These are phyloP conservation scores for Ctenodactylus gundi DNA, from an alignment of 2,113 vertebrate species.

Conservation along the genomic window DNA sequence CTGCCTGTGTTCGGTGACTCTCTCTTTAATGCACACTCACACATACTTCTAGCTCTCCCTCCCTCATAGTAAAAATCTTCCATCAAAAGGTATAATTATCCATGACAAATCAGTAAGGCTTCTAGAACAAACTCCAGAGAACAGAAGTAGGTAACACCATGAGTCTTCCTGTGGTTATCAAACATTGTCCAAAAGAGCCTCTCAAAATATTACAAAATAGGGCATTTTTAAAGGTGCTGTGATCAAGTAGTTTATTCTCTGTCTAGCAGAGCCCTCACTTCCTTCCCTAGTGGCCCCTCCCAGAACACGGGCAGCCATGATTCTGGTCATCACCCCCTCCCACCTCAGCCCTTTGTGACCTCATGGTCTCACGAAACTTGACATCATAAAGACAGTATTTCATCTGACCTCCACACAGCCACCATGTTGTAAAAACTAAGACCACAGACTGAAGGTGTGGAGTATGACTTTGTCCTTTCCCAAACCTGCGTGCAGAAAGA, in stretches of 20 bases:
- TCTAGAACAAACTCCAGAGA: neutral
- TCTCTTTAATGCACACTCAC: too few relatives aligned
- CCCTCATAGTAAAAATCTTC: neutral
- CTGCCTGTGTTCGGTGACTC: neutral
- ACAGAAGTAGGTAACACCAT: neutral
- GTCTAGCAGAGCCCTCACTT: neutral
- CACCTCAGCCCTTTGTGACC: conserved; percentile 37
- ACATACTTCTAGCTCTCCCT: neutral
- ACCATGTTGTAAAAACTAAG: conserved; percentile 63
- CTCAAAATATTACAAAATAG: neutral
- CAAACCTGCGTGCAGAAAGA: neutral
- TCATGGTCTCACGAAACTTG: conserved; percentile 22
- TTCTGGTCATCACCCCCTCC: neutral
- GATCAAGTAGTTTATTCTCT: neutral
- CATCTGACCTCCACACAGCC: neutral
- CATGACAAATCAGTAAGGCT: neutral
- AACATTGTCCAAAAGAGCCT: neutral
- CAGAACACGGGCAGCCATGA: neutral
- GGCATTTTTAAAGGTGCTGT: too few relatives aligned
- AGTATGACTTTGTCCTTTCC: conserved; percentile 39
- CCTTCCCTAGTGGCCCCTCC: neutral
- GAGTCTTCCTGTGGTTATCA: neutral
- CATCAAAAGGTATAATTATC: neutral
- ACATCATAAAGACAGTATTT: conserved; percentile 48
- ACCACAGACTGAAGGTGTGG: conserved; percentile 17